Base-by-base conservation (phyloP, 2,797 vertebrate species). In the Odontamblyopus rebecca region DNA sequence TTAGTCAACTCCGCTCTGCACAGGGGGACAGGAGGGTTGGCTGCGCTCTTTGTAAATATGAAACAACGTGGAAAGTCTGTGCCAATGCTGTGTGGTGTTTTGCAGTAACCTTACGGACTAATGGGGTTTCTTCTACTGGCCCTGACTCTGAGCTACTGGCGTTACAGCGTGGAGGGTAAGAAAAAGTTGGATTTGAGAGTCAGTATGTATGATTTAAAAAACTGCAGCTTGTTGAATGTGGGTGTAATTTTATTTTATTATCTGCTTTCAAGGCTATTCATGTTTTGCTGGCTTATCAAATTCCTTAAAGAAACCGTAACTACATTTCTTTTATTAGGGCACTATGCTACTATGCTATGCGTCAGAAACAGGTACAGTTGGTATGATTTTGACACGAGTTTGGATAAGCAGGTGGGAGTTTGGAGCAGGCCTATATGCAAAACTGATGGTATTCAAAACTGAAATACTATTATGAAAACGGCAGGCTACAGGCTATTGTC, bases 121-220 rank as follows among this genome's bases (percentile, higher is more conserved):
- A 99, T 99, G 97, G 97, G 96, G 95, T 94, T 96, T 94, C 91
- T 95, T 92, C 93, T 96, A 89, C 91, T 98, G 86, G 96, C 92
- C 92, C 94, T 99, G 91, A 85, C 97, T 92, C 94, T 98, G 84
- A 92, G 95, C 82, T 96, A 95, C 87, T 96, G 94, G 93, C 91
- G 94, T 92, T 88, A 89, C 91, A 84, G 88, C 84, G 96, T 93
- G 82, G 94, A 96, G 93, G 97, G 98, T 99, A 95, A 97, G 96
- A 70, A 27, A 18, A 19, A 35, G 57, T 11, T 26, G 1, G 9
- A 32, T 68, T 38, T 68, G 23, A 26, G 38, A 38, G 48, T 13
- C 18, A 38, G 27, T 59, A 50, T 57, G 11, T 53, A 67, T 23
- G 32, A 38, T 41, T 9, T 3, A 32, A 35, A 35, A 35, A 35